Conservation (phyloP, 1,140 invertebrate genomes). For the Phymorhynchus buccinoides region DNA sequence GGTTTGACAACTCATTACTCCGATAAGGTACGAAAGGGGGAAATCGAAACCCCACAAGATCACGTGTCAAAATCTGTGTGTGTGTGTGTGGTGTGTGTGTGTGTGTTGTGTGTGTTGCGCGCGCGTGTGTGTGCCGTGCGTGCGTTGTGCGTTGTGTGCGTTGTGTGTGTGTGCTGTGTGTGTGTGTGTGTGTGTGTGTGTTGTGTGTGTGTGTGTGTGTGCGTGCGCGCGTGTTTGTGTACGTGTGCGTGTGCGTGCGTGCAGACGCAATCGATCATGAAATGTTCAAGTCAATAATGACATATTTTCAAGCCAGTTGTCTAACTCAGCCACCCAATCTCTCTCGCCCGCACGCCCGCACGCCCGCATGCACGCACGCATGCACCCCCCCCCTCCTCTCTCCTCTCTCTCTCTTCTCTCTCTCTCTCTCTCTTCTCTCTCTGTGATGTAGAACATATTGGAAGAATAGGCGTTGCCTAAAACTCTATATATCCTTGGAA, state of each 20-base stretch:
- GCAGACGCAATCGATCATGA: slow-evolving; percentile 36
- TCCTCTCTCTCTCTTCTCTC: too few species aligned
- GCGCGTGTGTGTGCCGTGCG: background rate
- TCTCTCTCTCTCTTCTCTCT: too few species aligned
- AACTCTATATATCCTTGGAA: too few species aligned
- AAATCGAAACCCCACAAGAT: too few species aligned
- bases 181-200: slow-evolving; percentile 54
- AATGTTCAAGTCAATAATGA: background rate
- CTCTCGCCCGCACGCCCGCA: background rate
- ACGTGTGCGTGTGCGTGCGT: slow-evolving; percentile 42
- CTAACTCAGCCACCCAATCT: background rate
- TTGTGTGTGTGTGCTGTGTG: slow-evolving; percentile 53
- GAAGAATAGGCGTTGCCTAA: too few species aligned
- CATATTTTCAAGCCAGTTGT: background rate
- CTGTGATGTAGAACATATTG: too few species aligned
- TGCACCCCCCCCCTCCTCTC: background rate
- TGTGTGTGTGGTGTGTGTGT: background rate
- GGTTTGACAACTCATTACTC: background rate
- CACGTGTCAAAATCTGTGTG: too few species aligned
- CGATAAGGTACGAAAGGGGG: background rate
- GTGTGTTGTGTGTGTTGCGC: background rate
- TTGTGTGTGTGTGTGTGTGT: slow-evolving; percentile 53
- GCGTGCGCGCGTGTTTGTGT: slow-evolving; percentile 48
- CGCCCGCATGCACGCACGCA: background rate
- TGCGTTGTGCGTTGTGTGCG: background rate